Evolutionary conservation across 1,140 invertebrate species (phyloP), one percentile per base, ranked within the genome.

Genomic region (Lasaia peninsularis): DNA sequence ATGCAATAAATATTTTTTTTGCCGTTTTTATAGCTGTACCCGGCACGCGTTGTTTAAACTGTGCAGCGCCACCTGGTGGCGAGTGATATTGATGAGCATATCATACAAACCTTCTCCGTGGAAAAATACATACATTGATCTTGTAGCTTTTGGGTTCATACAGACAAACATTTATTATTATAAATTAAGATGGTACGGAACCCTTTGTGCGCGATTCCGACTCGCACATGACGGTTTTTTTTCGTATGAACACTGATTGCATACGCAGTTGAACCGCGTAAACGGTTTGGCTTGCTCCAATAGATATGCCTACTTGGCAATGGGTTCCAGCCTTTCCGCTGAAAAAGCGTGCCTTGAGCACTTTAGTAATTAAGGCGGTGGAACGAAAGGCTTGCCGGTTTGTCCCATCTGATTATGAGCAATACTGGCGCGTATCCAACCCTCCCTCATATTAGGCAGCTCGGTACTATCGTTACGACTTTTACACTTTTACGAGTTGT

Each of bases 401-500:
- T 75, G 78, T 84, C 79, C 82, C 82, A 86, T 88, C 85, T 83
- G 85, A 88, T 88, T 86, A 88, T 88, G 80, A 88, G 82, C 71
- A 63, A 65, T 73, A 82, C 80, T 88, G 82, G 85, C 85, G 69
- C 73, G 55, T 73, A 67, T 88, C 85, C 85, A 88, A 77, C 85
- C 73, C 73, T 80, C 74, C 73, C 76, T 83, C 80, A 84, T 88
- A 84, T 86, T 86, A 84, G 80, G 78, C 71, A 60, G 71, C 69
- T 73, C 73, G 67, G 63, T 61, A 62, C 80, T 85, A 88, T 88
- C 85, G 83, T 80, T 80, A 83, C 80, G 80, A 86, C 73, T 88
- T 88, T 88, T 88, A 86, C 85, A 84, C 85, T 88, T 88, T 88
- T 86, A 88, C 80, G 85, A 86, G 78, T 86, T 84, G 82, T 86